phyloP scores from a whole-genome alignment of 2,888 invertebrate genomes.

The Anodontia alba region DNA sequence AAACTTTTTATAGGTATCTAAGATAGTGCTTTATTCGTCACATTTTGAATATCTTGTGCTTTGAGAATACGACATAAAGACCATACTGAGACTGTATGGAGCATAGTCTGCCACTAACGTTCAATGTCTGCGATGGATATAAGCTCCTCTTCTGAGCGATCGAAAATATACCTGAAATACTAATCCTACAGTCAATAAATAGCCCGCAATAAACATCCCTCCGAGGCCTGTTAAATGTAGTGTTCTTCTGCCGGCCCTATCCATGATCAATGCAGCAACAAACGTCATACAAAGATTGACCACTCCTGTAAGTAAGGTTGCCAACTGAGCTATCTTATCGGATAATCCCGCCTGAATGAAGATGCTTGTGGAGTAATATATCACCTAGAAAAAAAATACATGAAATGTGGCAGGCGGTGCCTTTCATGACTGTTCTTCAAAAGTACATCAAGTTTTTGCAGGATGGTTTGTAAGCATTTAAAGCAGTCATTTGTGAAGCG shows the following conservation, averaged over 20 bases:
- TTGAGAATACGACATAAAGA: too few relatives aligned
- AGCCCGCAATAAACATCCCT: conserved; percentile 91
- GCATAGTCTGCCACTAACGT: too few relatives aligned
- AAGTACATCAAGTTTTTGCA: neutral
- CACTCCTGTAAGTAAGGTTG: conserved; percentile 93
- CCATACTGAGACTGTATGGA: too few relatives aligned
- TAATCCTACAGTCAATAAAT: conserved; percentile 88
- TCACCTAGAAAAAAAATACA: conserved; percentile 88
- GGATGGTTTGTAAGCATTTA: too few relatives aligned
- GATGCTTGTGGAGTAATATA: conserved; percentile 98
- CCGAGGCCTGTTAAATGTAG: conserved; percentile 91
- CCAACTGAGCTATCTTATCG: conserved; percentile 89
- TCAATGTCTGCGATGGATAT: too few relatives aligned
- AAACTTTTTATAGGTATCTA: too few relatives aligned
- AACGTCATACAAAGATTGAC: conserved; percentile 95
- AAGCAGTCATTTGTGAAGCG: neutral
- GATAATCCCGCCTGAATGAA: conserved; percentile 90
- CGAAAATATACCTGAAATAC: conserved; percentile 67
- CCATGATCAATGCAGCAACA: conserved; percentile 92
- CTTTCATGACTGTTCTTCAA: neutral
- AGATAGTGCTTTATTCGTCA: too few relatives aligned
- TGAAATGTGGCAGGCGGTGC: neutral
- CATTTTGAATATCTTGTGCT: too few relatives aligned
- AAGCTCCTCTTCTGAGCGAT: too few relatives aligned
- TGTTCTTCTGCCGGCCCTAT: conserved; percentile 93